Percentiles rank a stretch among this genome's conserved stretches.
These are phyloP conservation scores for Popillia japonica DNA, from an alignment of 1,140 invertebrate genomes.

Conservation along the genomic window DNA sequence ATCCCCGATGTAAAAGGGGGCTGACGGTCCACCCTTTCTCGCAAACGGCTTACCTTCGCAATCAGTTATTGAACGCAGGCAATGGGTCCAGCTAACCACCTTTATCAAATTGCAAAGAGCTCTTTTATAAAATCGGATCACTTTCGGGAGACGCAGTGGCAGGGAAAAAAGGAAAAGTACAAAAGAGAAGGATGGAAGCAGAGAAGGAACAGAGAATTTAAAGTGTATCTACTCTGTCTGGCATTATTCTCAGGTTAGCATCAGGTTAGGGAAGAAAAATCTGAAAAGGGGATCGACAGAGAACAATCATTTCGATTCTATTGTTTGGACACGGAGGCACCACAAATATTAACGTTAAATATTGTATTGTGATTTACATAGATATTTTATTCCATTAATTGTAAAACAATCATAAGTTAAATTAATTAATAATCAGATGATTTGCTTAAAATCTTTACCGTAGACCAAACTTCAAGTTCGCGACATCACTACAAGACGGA, in stretches of 20 bases:
- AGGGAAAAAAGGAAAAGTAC: neutral
- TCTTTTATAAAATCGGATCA: slow-evolving; percentile 53
- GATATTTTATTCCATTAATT: neutral
- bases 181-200: neutral
- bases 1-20: neutral
- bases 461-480: too few species aligned
- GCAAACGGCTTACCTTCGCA: slow-evolving; percentile 44
- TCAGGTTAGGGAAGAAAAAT: slow-evolving; percentile 37
- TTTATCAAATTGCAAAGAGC: slow-evolving; percentile 52
- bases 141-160: slow-evolving; percentile 41
- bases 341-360: slow-evolving; percentile 24
- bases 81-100: slow-evolving; percentile 50
- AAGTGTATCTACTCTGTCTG: slow-evolving; percentile 43
- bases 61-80: slow-evolving; percentile 48
- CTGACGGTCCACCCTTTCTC: slow-evolving; percentile 1
- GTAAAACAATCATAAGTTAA: neutral
- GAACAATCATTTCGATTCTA: slow-evolving; percentile 41
- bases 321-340: slow-evolving; percentile 34
- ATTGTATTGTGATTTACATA: neutral
- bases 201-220: neutral
- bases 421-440: neutral
- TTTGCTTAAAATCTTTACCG: too few species aligned
- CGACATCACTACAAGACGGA: too few species aligned
- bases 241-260: slow-evolving; percentile 45
- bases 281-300: slow-evolving; percentile 31